A percentile compares a stretch with the other conserved stretches of the same genome.
Conservation (phyloP, 2,888 invertebrate genomes). For the Dendrolimus pini region DNA sequence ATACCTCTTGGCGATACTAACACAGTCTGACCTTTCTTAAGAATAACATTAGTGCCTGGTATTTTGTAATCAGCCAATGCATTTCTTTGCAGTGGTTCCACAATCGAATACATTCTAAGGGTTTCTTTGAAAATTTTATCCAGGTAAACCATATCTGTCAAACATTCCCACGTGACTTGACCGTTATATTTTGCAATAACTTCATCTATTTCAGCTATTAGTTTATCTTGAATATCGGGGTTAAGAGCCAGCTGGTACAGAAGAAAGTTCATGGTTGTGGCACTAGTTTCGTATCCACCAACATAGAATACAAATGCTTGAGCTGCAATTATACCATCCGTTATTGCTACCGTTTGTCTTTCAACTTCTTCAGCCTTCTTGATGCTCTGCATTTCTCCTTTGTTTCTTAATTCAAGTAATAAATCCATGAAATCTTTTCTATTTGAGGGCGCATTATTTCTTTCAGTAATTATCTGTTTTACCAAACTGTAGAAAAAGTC, state of each 20-base stretch:
- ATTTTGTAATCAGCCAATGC: slow-evolving; percentile 40
- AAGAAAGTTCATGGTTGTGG: slow-evolving; percentile 46
- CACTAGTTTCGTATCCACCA: slow-evolving; percentile 61
- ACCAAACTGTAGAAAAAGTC: slow-evolving; percentile 30
- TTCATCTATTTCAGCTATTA: slow-evolving; percentile 36
- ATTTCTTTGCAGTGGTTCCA: slow-evolving; percentile 42
- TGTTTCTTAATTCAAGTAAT: slow-evolving; percentile 31
- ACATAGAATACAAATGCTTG: slow-evolving; percentile 58
- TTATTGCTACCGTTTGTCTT: slow-evolving; percentile 23
- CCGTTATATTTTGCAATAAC: slow-evolving; percentile 32
- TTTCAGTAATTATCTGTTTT: slow-evolving; percentile 22
- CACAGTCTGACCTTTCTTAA: slow-evolving; percentile 41
- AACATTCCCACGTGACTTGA: slow-evolving; percentile 42
- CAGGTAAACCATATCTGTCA: slow-evolving; percentile 50
- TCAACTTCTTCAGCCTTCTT: slow-evolving; percentile 15
- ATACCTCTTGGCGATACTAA: slow-evolving; percentile 42
- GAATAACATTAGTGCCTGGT: slow-evolving; percentile 37
- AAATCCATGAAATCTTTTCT: slow-evolving; percentile 46
- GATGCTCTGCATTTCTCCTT: slow-evolving; percentile 21
- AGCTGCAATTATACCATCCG: slow-evolving; percentile 40
- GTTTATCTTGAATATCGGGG: slow-evolving; percentile 44
- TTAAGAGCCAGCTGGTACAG: slow-evolving; percentile 45
- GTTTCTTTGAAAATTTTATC: slow-evolving; percentile 48
- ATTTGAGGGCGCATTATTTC: slow-evolving; percentile 28
- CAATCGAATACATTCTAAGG: slow-evolving; percentile 58